Evolutionary conservation across 2,888 invertebrate genomes (phyloP).

Genomic region (Rotaria sp.): DNA sequence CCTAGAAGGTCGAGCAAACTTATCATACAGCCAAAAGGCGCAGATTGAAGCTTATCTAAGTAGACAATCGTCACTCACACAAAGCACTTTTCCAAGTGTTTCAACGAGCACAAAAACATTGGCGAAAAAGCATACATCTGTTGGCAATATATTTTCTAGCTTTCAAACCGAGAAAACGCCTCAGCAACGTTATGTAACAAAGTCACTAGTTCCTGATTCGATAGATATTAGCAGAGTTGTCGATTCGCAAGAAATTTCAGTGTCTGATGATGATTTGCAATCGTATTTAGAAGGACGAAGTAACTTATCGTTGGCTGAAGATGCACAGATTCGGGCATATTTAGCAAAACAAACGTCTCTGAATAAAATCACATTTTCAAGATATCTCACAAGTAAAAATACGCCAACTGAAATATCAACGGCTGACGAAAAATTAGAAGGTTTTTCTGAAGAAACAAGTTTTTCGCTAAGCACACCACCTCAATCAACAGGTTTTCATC

Average conservation of each 20-base stretch:
- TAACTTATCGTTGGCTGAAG: neutral
- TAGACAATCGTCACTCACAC: neutral
- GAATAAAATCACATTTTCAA: neutral
- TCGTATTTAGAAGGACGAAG: no score
- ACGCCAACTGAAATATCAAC: no score
- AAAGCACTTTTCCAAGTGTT: neutral
- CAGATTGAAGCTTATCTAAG: neutral
- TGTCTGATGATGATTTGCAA: no score
- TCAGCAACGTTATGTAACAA: no score
- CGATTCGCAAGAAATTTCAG: no score
- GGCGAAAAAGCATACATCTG: no score
- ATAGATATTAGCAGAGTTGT: no score
- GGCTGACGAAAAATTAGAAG: neutral
- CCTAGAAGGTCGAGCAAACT: neutral
- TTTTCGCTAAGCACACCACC: no score
- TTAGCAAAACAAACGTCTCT: neutral
- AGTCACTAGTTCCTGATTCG: no score
- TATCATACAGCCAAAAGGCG: neutral
- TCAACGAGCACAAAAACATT: neutral
- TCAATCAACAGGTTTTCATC: no score
- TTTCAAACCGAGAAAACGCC: no score
- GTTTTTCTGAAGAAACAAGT: neutral
- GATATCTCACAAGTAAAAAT: neutral
- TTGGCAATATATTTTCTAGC: no score
- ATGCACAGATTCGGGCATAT: neutral